Evolutionary conservation across 2,113 vertebrate genomes (phyloP), one percentile per base, ranked within the genome.

Genomic region (Onychostruthus taczanowskii): DNA sequence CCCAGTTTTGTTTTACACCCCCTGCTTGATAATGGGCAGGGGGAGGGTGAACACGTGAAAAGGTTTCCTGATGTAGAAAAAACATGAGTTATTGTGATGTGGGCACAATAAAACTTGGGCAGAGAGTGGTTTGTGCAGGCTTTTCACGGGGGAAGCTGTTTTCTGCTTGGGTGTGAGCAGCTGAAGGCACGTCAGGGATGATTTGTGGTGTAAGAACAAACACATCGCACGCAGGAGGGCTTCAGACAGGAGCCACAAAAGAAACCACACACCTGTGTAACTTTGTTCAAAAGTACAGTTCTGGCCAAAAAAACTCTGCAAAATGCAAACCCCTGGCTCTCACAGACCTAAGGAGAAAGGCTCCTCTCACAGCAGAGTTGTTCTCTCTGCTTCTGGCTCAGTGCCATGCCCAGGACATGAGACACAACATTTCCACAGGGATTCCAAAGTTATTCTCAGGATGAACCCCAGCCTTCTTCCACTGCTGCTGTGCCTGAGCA

Each of bases 21-120:
- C 13, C 26, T 41, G 74, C 47, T 80, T 93, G 87, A 6, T 74
- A 74, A 64, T 35, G 87, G 78, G 12, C 44, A 69, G 72, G 35
- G 82, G 24, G 43, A 77, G 59, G 49, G 52, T 67, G 55, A 76
- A 67, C 10, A 28, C 33, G 74, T 37, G 55, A 56, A 92, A 96
- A 83, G 50, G 35, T 73, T 64, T 95, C 92, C 90, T 94, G 75
- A 67, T 56, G 63, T 74, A 95, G 82, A 95, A 89, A 89, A 74
- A 86, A 63, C 63, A 55, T 23, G 83, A 55, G 19, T 35, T 84
- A 4, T 46, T 72, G 55, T 75, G 1, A 3, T 17, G 20, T 49
- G 43, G 41, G 41, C 64, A 74, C 56, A 81, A n/a, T 64, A 63
- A 92, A 88, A 89, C 52, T 72, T 64, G 64, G 0, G 58, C 13